Conservation (phyloP, 2,888 invertebrate species). For the Steinernema scapterisci region DNA sequence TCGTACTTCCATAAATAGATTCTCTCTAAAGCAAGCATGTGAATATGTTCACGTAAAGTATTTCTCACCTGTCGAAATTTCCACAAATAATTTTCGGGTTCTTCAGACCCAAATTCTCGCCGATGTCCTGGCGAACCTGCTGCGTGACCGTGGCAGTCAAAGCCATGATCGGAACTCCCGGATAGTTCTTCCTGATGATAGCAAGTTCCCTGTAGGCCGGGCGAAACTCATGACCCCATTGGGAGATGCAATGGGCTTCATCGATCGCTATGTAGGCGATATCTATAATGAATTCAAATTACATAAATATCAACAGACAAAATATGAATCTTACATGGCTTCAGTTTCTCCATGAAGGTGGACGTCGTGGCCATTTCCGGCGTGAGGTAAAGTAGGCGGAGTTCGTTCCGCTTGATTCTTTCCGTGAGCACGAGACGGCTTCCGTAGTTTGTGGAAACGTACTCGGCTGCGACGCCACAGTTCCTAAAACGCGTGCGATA, state of each 20-base stretch:
- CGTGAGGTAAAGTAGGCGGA: constrained; percentile 90
- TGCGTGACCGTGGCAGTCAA: constrained; percentile 95
- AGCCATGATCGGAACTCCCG: constrained; percentile 77
- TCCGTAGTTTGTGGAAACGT: not conserved
- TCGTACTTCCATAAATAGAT: constrained; percentile 49
- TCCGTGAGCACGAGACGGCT: not conserved
- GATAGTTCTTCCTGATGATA: constrained; percentile 43
- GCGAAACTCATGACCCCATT: constrained; percentile 94
- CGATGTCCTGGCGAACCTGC: constrained; percentile 84
- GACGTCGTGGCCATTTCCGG: constrained; percentile 86
- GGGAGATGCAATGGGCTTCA: constrained; percentile 96
- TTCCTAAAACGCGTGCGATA: constrained; percentile 15
- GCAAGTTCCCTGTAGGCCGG: constrained; percentile 76
- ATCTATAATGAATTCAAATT: not conserved
- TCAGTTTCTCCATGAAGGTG: not conserved
- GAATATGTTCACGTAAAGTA: not conserved
- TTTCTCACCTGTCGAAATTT: not conserved
- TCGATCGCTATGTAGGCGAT: constrained; percentile 81
- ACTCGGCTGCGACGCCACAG: constrained; percentile 46
- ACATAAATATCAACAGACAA: constrained; percentile 68
- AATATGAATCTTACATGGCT: not conserved
- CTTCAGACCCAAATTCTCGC: constrained; percentile 77
- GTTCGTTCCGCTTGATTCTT: constrained; percentile 73
- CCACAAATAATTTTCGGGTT: constrained; percentile 52
- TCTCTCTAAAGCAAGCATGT: not conserved